phyloP scores from a whole-genome alignment of 2,888 invertebrate species.

The Spilosoma lubricipeda region DNA sequence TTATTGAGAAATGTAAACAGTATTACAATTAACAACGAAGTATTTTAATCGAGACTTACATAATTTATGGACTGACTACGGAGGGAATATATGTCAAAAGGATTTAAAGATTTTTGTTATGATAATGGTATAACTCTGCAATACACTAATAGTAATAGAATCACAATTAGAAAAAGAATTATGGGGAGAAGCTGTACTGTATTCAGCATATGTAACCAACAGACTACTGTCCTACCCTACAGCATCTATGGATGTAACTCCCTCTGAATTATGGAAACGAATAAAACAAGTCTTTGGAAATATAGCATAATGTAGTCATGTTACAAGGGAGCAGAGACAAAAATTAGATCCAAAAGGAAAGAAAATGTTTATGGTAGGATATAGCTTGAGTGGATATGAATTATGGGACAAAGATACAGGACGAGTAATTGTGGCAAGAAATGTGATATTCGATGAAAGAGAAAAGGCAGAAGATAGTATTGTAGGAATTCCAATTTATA shows the following conservation, averaged over 20 bases:
- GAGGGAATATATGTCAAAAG: background rate
- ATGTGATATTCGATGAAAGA: conserved; percentile 3
- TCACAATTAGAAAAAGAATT: background rate
- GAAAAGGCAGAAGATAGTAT: no score
- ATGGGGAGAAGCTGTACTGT: background rate
- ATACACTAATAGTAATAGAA: background rate
- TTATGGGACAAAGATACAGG: background rate
- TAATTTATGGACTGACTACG: background rate
- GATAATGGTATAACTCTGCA: background rate
- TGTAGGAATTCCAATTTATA: no score
- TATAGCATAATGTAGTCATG: background rate
- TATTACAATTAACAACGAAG: background rate
- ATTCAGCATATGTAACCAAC: background rate
- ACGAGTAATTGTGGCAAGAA: background rate
- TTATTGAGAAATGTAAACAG: background rate
- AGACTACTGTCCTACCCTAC: background rate
- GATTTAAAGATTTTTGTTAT: background rate
- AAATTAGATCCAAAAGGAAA: background rate
- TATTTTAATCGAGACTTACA: background rate
- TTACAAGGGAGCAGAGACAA: background rate
- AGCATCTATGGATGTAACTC: background rate
- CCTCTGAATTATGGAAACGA: background rate
- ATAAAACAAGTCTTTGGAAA: background rate
- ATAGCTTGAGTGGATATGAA: background rate
- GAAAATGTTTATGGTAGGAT: background rate